Base-by-base conservation (phyloP, 1,140 invertebrate species). In the Drosophila erecta region DNA sequence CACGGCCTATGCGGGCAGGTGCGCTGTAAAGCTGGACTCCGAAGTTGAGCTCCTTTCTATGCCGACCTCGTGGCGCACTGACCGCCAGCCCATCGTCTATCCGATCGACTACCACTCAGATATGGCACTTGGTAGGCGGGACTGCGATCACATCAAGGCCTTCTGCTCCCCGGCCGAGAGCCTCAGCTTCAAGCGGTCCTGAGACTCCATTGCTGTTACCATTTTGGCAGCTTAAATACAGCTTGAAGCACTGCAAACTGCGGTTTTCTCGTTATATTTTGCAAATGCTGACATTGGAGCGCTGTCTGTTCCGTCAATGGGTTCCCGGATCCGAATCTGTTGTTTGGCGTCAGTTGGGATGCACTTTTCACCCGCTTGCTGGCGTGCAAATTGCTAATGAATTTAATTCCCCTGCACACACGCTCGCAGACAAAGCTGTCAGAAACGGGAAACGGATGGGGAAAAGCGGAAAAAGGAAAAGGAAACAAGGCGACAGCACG, bases 61-160 rank as follows among this genome's bases (percentile, higher is more conserved):
- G 17, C 80, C 83, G 2, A 35, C 49, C 0, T 3, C 5, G 1
- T 73, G 70, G 76, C 50, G 69, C 4, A 20, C 14, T 2, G 75
- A 87, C 8, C 57, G 43, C 0, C 62, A 85, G 22, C 86, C 89
- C 7, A 62, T 90, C 2, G 54, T 84, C 2, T 90, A 76, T 44
- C 66, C 81, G 0, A 8, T 46, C 3, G 40, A 37, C 11, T 60
- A 60, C 10, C 46, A 47, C 1, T 38, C 44, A 0, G 58, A 51
- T 4, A 51, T 60, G 58, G 46, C 46, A 1, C 14, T 61, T 5
- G 58, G 49, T 17, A 30, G 47, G 2, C n/a, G 44, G 24, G 58
- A 61, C 20, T 37, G 30, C 46, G 49, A 61, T 10, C 49, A 27
- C 30, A 53, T 61, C 3, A 53, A 27, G 24, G 15, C 46, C 12